phyloP scores from a whole-genome alignment of 2,113 vertebrate genomes.

The Cromileptes altivelis region DNA sequence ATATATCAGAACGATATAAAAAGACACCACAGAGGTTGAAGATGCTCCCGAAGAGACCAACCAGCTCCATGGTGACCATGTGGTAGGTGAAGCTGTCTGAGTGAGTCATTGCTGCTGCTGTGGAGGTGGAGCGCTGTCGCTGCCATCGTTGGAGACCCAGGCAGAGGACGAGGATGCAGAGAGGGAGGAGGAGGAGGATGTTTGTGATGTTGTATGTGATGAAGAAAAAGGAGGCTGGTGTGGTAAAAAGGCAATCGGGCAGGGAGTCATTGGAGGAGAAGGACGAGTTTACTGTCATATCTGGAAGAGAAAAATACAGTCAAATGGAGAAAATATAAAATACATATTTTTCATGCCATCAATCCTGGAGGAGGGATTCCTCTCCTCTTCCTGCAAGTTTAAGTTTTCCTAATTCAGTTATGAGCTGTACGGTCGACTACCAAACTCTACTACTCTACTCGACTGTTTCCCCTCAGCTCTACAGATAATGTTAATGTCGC shows the following conservation, averaged over 20 bases:
- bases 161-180: slow-evolving; percentile 25
- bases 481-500: no score
- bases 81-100: slow-evolving; percentile 42
- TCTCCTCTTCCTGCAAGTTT: no score
- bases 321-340: no score
- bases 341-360: no score
- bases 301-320: neutral
- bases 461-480: no score
- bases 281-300: neutral
- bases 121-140: neutral
- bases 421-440: no score
- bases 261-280: neutral
- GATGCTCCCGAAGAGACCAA: rapidly evolving
- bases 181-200: slow-evolving; percentile 9
- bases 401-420: no score
- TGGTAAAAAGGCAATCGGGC: neutral
- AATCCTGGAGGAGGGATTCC: no score
- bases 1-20: no score
- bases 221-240: neutral
- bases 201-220: neutral
- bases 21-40: neutral
- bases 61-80: slow-evolving; percentile 6
- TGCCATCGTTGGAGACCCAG: neutral
- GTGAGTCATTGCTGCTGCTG: neutral
- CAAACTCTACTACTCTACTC: no score